Base-by-base conservation (phyloP, 1,140 invertebrate species). In the Pissodes strobi region DNA sequence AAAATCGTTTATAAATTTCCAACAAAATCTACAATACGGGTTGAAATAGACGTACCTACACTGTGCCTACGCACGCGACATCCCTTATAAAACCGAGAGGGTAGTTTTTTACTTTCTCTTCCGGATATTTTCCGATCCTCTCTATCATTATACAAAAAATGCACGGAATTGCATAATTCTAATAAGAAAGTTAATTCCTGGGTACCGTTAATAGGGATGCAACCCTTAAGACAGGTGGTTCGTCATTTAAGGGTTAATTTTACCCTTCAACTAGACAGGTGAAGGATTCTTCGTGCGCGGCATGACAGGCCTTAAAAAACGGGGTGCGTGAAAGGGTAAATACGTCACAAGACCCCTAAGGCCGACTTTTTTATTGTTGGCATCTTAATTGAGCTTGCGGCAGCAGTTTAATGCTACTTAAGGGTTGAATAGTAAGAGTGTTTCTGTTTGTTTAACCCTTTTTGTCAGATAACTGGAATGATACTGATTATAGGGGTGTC, bases 171-270 rank as follows among this genome's bases (percentile, higher is more conserved):
- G 53, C 37, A 45, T 59, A 30, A 46, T 46, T 59, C 21, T 49
- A 59, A 48, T 37, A 59, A 59, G 56, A 59, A 59, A 59, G 41
- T 59, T 38, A 52, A 51, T 61, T 39, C 51, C 23, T 27, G 21
- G 21, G 48, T 61, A 61, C 58, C 58, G 58, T 61, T 61, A 61
- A 52, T 52, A 64, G 30, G 45, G 45, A 58, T 56, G 49, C 56
- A 60, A 49, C 56, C 56, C 56, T 56, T 49, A 68, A 66, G 62
- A 68, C 68, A 68, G 68, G 65, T 67, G 68, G 57, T 52, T 21
- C 46, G 41, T 45, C 43, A 61, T 48, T 67, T 69, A 68, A 70
- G 68, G 68, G 68, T 70, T 70, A 65, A 64, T 68, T 68, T 43
- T 34, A 69, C 60, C 68, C 65, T 69, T 69, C 59, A 41, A 38